These are phyloP conservation scores for Brachionichthys hirsutus DNA, from an alignment of 2,113 vertebrate species.

Conservation along the genomic window DNA sequence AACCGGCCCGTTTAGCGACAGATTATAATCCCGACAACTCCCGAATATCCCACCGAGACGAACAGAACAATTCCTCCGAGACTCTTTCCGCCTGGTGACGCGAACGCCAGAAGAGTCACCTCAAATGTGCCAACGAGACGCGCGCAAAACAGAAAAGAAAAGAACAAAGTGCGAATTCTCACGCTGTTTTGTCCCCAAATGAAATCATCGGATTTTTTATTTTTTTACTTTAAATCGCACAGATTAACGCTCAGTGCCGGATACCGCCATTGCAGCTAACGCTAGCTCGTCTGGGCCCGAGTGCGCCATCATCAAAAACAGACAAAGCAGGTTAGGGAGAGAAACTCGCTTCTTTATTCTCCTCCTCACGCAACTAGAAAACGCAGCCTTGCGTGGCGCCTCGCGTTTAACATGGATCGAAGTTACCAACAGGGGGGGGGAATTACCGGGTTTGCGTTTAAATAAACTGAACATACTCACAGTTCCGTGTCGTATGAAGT, in stretches of 20 bases:
- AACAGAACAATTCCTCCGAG: not conserved
- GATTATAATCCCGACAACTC: not conserved
- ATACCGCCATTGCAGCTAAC: slow-evolving; percentile 27
- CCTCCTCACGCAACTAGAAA: not conserved
- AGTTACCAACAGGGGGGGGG: not conserved
- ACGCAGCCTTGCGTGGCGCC: not conserved
- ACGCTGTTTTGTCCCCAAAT: too few species aligned
- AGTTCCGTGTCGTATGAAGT: slow-evolving; percentile 54
- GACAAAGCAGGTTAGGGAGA: slow-evolving; percentile 68
- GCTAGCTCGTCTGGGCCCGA: slow-evolving; percentile 65
- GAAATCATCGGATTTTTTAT: too few species aligned
- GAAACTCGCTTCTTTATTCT: slow-evolving; percentile 47
- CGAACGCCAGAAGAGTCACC: slow-evolving; percentile 7
- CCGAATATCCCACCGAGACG: not conserved
- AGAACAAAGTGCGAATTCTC: too few species aligned
- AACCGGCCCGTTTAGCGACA: slow-evolving; percentile 14
- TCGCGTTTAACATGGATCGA: not conserved
- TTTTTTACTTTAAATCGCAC: accelerated
- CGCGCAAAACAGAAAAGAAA: too few species aligned
- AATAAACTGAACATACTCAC: slow-evolving; percentile 50
- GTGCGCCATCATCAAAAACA: slow-evolving; percentile 70
- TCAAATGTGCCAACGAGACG: not conserved
- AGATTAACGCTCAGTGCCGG: not conserved
- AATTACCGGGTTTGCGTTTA: too few species aligned
- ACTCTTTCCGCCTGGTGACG: not conserved